phyloP scores from a whole-genome alignment of 2,113 vertebrate genomes.

The Salminus brasiliensis region DNA sequence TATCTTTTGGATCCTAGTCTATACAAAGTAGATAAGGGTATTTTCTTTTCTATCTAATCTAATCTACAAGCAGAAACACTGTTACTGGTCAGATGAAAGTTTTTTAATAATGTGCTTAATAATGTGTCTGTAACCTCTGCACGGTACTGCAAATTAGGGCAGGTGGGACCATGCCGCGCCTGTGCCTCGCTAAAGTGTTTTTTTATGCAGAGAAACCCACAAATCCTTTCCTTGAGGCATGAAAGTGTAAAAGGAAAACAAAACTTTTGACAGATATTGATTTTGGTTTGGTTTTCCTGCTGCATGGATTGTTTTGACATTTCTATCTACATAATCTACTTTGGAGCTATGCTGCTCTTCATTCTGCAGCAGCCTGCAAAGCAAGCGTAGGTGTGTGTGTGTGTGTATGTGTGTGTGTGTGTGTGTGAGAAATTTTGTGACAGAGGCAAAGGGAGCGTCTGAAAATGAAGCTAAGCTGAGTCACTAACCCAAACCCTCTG shows the following conservation, averaged over 20 bases:
- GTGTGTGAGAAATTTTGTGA: neutral
- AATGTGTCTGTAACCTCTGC: no score
- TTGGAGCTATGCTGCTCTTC: neutral
- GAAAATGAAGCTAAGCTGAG: constrained; percentile 4
- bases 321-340: constrained; percentile 16
- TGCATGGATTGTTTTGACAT: neutral
- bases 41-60: no score
- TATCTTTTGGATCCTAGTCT: no score
- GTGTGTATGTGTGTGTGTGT: neutral
- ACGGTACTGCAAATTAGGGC: no score
- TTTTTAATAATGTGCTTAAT: no score
- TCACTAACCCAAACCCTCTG: constrained; percentile 21
- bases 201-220: neutral
- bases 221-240: neutral
- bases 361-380: neutral
- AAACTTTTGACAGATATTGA: constrained; percentile 10
- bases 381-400: constrained; percentile 3
- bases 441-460: constrained; percentile 7
- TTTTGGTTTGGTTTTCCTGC: constrained; percentile 17
- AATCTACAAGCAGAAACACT: no score
- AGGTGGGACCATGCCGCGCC: no score
- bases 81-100: no score
- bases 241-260: neutral
- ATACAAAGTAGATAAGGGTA: no score
- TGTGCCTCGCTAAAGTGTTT: neutral